These are phyloP conservation scores for Drosophila neocordata DNA, from an alignment of 1,140 invertebrate species.

Conservation along the genomic window DNA sequence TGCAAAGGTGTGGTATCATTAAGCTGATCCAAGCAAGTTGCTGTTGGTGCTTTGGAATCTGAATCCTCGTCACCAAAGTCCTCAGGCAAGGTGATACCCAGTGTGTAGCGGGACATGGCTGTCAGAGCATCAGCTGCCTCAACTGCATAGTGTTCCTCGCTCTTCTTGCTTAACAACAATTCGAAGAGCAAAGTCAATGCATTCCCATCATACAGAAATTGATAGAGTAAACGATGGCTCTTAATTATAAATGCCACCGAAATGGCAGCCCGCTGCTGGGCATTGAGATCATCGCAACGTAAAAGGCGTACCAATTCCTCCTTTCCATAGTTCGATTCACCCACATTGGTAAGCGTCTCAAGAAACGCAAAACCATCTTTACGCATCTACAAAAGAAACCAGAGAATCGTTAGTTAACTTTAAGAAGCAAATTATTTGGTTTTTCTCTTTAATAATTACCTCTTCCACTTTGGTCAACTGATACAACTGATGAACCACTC, in stretches of 20 bases:
- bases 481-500: slow-evolving; percentile 76
- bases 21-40: slow-evolving; percentile 31
- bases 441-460: slow-evolving; percentile 28
- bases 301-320: slow-evolving; percentile 74
- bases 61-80: slow-evolving; percentile 33
- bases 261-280: slow-evolving; percentile 77
- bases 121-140: slow-evolving; percentile 78
- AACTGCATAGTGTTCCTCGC: slow-evolving; percentile 60
- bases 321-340: slow-evolving; percentile 80
- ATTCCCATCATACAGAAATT: slow-evolving; percentile 76
- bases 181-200: slow-evolving; percentile 69
- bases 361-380: slow-evolving; percentile 74
- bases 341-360: slow-evolving; percentile 76
- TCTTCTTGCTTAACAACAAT: slow-evolving; percentile 66
- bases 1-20: slow-evolving; percentile 34
- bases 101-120: slow-evolving; percentile 66
- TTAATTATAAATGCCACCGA: slow-evolving; percentile 76
- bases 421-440: background rate
- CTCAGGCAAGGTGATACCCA: slow-evolving; percentile 68
- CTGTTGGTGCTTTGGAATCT: background rate
- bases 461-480: slow-evolving; percentile 75
- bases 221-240: slow-evolving; percentile 71
- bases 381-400: slow-evolving; percentile 55
- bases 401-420: background rate
- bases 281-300: slow-evolving; percentile 62